A percentile compares a stretch with the other conserved stretches of the same genome.
Conservation (phyloP, 2,797 vertebrate genomes). For the Graptemys geographica region DNA sequence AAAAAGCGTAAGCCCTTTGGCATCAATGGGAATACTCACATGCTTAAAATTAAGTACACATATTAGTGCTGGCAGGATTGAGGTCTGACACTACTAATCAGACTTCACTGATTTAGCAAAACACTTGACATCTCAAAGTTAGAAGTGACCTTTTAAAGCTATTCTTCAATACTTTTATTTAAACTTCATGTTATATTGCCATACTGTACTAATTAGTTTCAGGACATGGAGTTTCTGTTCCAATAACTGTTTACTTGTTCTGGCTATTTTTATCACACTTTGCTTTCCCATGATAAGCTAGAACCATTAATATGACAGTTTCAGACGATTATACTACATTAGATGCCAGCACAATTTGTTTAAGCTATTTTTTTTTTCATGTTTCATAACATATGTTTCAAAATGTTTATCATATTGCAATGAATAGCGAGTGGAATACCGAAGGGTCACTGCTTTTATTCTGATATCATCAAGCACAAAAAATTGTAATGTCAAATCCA, state of each 20-base stretch:
- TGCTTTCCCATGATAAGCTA: constrained; percentile 41
- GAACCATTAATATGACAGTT: constrained; percentile 54
- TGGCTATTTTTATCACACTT: constrained; percentile 40
- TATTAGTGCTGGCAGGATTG: neutral
- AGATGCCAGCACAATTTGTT: constrained; percentile 42
- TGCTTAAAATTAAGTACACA: neutral
- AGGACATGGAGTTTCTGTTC: neutral
- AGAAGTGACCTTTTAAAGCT: neutral
- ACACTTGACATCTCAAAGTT: neutral
- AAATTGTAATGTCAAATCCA: neutral
- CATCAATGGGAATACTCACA: neutral
- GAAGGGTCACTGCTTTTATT: constrained; percentile 9
- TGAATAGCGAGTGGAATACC: rapidly evolving
- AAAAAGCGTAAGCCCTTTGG: neutral
- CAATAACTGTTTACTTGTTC: constrained; percentile 27
- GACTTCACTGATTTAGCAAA: neutral
- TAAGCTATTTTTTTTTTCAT: constrained; percentile 55
- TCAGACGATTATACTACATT: neutral
- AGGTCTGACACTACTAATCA: neutral
- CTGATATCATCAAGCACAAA: neutral
- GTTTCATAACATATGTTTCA: constrained; percentile 23
- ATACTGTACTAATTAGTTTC: constrained; percentile 19
- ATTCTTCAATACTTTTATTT: neutral
- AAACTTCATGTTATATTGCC: neutral
- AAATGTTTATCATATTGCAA: constrained; percentile 21